A percentile compares a stretch with the other conserved stretches of the same genome.
phyloP scores from a whole-genome alignment of 2,797 vertebrate genomes.

The Dromococcyx pavoninus region DNA sequence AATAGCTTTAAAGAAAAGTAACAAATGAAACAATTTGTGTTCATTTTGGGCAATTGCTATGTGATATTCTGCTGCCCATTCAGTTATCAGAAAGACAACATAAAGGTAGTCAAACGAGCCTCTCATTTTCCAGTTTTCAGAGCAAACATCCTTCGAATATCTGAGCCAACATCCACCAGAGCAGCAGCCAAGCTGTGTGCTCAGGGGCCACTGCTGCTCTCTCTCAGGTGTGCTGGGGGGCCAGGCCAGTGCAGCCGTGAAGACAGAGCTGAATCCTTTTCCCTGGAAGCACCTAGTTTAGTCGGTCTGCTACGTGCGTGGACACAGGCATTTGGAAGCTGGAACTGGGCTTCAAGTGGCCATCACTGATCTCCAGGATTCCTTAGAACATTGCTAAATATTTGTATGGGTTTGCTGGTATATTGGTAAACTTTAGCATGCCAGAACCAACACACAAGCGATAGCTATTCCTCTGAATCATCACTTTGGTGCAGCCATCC shows the following conservation, averaged over 20 bases:
- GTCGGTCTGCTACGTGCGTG: background rate
- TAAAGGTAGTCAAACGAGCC: background rate
- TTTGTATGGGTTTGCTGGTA: background rate
- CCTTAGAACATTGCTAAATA: background rate
- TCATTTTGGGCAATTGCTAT: background rate
- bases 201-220: background rate
- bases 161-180: background rate
- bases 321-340: background rate
- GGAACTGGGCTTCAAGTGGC: background rate
- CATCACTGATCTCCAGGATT: background rate
- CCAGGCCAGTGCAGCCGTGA: background rate
- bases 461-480: background rate
- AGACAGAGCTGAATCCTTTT: background rate
- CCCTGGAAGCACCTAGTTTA: background rate
- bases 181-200: background rate
- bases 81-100: background rate
- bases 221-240: background rate
- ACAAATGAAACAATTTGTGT: background rate
- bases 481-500: background rate
- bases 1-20: background rate
- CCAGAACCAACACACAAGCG: background rate
- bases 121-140: background rate
- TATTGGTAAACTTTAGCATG: background rate
- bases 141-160: background rate
- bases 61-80: background rate